Evolutionary conservation across 2,797 vertebrate species (phyloP), one percentile per base, ranked within the genome.

Genomic region (Acanthis flammea): DNA sequence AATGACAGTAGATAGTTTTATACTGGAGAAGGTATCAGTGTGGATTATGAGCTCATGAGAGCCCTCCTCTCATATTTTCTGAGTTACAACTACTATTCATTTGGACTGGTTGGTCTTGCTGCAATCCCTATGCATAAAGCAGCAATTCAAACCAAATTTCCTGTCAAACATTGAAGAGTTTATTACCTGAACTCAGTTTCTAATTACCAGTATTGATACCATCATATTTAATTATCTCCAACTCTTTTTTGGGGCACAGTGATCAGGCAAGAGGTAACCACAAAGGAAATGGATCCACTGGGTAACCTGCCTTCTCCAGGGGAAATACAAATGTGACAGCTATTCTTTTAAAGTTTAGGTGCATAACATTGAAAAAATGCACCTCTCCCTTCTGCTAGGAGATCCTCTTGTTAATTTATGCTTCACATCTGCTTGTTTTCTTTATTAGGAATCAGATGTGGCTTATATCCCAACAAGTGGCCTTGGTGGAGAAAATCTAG

Each of bases 391-490:
- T 90, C 42, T 90, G 7, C 60, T 84, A 10, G 61, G 66, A 73
- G 41, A 54, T 77, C 10, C 22, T 83, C 8, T 79, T 80, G 19
- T 53, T 66, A 86, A 58, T 65, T 7, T 67, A 44, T 54, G 12
- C 18, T 82, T 81, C 74, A 48, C 5, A 58, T 90, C 75, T 51
- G 62, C n/a, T 81, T 95, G 30, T 86, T 94, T 95, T 90, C 47
- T 91, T 86, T 85, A 93, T 42, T 75, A 99, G 99, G 99, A 99
- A 58, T 98, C 98, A 37, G 99, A 99, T 97, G 99, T 99, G 51
- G 99, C 98, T 97, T 99, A 98, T 97, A 97, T 99, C 94, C 99
- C 99, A 62, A 99, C 99, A 27, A 99, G 99, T 85, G 99, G 99
- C 57, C 98, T 99, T 77, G 99, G 99, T 65, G 99, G 99, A 92